These are phyloP conservation scores for Epinephelus cyanopodus DNA, from an alignment of 2,113 vertebrate species.

Conservation along the genomic window DNA sequence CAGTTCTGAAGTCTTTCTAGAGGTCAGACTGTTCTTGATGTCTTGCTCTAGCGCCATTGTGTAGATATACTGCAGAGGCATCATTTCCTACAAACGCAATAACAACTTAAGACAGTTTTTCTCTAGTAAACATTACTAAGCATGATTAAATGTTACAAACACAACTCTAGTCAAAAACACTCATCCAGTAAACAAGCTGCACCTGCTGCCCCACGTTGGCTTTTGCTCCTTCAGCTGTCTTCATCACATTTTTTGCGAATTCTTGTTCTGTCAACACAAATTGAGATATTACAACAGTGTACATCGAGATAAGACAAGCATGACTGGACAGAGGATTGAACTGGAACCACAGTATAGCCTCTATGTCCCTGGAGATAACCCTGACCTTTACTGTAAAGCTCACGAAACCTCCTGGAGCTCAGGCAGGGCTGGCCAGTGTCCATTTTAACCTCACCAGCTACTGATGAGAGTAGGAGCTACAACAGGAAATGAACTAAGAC, in stretches of 20 bases:
- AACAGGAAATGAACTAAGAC: not conserved
- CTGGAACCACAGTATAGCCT: not conserved
- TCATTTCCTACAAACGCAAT: constrained; percentile 81
- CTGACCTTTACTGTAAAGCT: not conserved
- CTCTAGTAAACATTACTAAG: not conserved
- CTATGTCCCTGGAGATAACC: not conserved
- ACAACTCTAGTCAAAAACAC: not conserved
- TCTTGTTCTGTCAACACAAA: constrained; percentile 83
- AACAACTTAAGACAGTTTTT: not conserved
- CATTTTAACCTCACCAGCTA: not conserved
- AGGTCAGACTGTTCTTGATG: constrained; percentile 80
- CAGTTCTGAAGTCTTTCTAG: constrained; percentile 80
- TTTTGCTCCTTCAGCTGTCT: constrained; percentile 88
- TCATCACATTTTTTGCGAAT: constrained; percentile 89
- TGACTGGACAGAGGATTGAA: not conserved
- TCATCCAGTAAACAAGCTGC: constrained; percentile 23
- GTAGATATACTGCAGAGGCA: constrained; percentile 91
- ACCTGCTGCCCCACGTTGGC: constrained; percentile 88
- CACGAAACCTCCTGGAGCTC: not conserved
- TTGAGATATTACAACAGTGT: not conserved
- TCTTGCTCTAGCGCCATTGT: constrained; percentile 90
- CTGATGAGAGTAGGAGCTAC: not conserved
- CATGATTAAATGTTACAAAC: not conserved
- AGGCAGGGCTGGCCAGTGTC: not conserved
- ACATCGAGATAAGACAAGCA: not conserved